A percentile compares a stretch with the other conserved stretches of the same genome.
phyloP scores from a whole-genome alignment of 2,888 invertebrate species.

The Pegoplata infirma region DNA sequence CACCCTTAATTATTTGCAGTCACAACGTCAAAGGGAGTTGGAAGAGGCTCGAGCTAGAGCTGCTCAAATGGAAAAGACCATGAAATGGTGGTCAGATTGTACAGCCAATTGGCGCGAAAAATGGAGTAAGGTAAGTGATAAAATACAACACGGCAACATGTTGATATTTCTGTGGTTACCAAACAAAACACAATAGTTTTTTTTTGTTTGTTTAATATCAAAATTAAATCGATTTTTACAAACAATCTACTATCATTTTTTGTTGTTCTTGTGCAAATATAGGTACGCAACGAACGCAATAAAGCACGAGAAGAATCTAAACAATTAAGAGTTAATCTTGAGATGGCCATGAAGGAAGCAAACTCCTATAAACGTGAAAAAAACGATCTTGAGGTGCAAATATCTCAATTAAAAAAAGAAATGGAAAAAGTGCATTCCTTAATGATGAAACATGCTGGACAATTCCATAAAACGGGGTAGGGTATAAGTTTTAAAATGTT shows the following conservation, averaged over 20 bases:
- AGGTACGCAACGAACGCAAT: conserved; percentile 93
- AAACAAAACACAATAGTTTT: conserved; percentile 4
- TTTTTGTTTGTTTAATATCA: background rate
- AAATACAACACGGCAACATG: conserved; percentile 20
- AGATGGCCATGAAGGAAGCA: conserved; percentile 87
- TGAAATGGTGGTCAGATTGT: conserved; percentile 99
- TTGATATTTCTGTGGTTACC: conserved; percentile 48
- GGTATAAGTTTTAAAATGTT: too few species aligned
- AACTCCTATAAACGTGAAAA: conserved; percentile 87
- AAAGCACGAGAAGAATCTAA: conserved; percentile 94
- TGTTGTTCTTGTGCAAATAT: conserved; percentile 25
- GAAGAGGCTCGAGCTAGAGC: conserved; percentile 96
- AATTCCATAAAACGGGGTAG: conserved; percentile 80
- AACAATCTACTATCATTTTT: background rate
- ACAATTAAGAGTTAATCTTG: conserved; percentile 88
- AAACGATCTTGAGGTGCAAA: conserved; percentile 87
- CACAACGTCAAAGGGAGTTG: conserved; percentile 84
- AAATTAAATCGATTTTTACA: conserved; percentile 10
- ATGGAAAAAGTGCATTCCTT: conserved; percentile 87
- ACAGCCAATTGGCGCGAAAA: conserved; percentile 97
- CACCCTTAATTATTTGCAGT: conserved; percentile 66
- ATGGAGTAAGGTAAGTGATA: conserved; percentile 90
- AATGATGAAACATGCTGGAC: conserved; percentile 84
- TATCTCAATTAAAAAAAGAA: conserved; percentile 87
- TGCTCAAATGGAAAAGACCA: conserved; percentile 99